A percentile compares a stretch with the other conserved stretches of the same genome.
phyloP scores from a whole-genome alignment of 2,113 vertebrate species.

The Nothobranchius kuhntae region DNA sequence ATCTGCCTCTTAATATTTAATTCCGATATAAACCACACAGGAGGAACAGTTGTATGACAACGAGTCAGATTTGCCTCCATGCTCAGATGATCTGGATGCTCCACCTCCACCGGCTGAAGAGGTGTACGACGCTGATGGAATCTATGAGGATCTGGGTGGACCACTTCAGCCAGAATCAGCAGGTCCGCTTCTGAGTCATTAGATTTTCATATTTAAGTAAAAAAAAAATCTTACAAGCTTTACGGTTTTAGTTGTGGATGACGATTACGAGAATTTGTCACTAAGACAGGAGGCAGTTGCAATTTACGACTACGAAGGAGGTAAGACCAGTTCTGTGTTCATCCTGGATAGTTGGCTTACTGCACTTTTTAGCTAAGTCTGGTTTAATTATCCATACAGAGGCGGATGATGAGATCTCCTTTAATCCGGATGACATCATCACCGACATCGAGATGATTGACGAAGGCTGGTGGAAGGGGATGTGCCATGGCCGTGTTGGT shows the following conservation, averaged over 20 bases:
- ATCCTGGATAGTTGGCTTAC: neutral
- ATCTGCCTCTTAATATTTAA: no score
- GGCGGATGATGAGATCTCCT: slow-evolving; percentile 92
- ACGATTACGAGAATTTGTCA: slow-evolving; percentile 73
- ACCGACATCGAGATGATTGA: slow-evolving; percentile 93
- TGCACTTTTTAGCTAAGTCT: no score
- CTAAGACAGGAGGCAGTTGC: slow-evolving; percentile 74
- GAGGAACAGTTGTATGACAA: slow-evolving; percentile 53
- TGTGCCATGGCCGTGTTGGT: slow-evolving; percentile 80
- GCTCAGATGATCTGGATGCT: slow-evolving; percentile 5
- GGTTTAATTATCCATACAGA: slow-evolving; percentile 70
- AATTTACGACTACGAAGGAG: slow-evolving; percentile 89
- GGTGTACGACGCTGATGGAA: slow-evolving; percentile 48
- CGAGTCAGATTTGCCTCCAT: slow-evolving; percentile 63
- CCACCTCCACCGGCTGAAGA: slow-evolving; percentile 13
- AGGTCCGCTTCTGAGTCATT: slow-evolving; percentile 48
- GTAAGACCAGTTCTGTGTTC: slow-evolving; percentile 62
- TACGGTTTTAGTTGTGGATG: slow-evolving; percentile 30
- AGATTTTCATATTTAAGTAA: neutral
- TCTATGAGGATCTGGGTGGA: slow-evolving; percentile 81
- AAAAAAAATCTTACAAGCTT: neutral
- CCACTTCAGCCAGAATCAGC: neutral
- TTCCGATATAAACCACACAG: slow-evolving; percentile 10
- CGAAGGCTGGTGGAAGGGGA: slow-evolving; percentile 93
- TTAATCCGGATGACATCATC: slow-evolving; percentile 88